Conservation (phyloP, 2,888 invertebrate species). For the Eucera pruinosa region DNA sequence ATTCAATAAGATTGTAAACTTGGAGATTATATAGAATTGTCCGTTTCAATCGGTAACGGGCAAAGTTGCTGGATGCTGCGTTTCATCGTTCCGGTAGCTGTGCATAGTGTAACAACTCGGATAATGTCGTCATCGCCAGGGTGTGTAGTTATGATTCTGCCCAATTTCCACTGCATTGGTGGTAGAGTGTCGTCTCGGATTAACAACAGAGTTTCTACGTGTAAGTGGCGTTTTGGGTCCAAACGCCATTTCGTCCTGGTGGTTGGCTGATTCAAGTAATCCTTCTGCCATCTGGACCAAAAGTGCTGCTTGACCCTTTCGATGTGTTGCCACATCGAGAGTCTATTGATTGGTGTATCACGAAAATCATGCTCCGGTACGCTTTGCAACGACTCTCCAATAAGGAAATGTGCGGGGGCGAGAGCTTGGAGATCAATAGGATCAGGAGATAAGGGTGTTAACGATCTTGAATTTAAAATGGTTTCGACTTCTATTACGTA, state of each 20-base stretch:
- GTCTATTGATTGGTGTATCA: too few species aligned
- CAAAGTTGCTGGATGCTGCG: too few species aligned
- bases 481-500: constrained; percentile 5
- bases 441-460: constrained; percentile 2
- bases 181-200: not conserved
- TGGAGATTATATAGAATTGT: too few species aligned
- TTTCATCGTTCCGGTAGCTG: too few species aligned
- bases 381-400: not conserved
- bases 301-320: not conserved
- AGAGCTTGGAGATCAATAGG: not conserved
- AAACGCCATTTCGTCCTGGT: not conserved
- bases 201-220: not conserved
- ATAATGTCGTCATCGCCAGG: too few species aligned
- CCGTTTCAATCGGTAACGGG: too few species aligned
- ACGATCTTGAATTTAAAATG: not conserved
- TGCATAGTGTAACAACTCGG: too few species aligned
- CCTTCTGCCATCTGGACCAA: constrained; percentile 14
- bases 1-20: too few species aligned
- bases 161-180: not conserved
- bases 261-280: not conserved
- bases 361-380: too few species aligned
- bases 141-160: not conserved
- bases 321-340: too few species aligned
- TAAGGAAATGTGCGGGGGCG: constrained; percentile 14
- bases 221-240: not conserved